These are phyloP conservation scores for Channa striata DNA, from an alignment of 2,797 vertebrate genomes.

Conservation along the genomic window DNA sequence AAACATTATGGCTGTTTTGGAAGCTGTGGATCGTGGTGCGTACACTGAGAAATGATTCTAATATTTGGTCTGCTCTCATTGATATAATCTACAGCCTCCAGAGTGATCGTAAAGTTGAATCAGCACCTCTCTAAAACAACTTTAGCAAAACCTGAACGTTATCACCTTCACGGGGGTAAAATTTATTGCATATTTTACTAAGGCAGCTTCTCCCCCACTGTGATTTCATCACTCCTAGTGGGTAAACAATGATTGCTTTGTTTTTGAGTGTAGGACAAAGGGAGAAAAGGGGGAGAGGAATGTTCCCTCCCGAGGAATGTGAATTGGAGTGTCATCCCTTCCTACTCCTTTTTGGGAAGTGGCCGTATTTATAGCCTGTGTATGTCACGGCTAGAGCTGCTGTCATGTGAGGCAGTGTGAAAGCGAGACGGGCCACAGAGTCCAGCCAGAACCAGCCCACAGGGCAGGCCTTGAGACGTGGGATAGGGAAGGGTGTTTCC, in stretches of 20 bases:
- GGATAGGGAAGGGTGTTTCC: slow-evolving; percentile 40
- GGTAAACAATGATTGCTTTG: slow-evolving; percentile 57
- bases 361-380: slow-evolving; percentile 81
- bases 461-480: slow-evolving; percentile 50
- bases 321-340: slow-evolving; percentile 49
- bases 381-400: slow-evolving; percentile 61
- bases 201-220: slow-evolving; percentile 11
- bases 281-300: slow-evolving; percentile 44
- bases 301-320: slow-evolving; percentile 74
- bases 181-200: slow-evolving; percentile 6
- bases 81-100: slow-evolving; percentile 5
- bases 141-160: slow-evolving; percentile 3
- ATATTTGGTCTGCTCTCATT: neutral
- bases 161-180: neutral
- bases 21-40: neutral
- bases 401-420: slow-evolving; percentile 56
- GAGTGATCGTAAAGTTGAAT: slow-evolving; percentile 15
- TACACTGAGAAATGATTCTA: neutral
- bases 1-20: slow-evolving; percentile 16
- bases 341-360: slow-evolving; percentile 74
- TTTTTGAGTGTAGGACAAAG: slow-evolving; percentile 43
- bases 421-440: slow-evolving; percentile 33
- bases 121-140: neutral
- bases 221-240: slow-evolving; percentile 21
- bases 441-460: slow-evolving; percentile 57